phyloP scores from a whole-genome alignment of 2,888 invertebrate genomes.

The Asteroscopus sphinx region DNA sequence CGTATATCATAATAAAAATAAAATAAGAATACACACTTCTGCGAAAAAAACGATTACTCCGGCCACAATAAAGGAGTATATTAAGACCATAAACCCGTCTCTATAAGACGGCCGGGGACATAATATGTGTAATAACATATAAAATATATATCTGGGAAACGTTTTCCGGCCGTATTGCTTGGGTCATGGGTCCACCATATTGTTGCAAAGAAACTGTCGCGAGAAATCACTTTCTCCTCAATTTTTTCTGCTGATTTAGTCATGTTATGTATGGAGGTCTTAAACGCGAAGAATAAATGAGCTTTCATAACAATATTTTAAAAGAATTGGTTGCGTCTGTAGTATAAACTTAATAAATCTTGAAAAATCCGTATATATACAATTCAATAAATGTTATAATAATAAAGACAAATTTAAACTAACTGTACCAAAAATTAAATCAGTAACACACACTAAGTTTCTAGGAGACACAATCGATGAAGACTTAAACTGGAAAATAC shows the following conservation, averaged over 20 bases:
- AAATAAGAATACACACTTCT: constrained; percentile 51
- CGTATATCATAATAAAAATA: constrained; percentile 52
- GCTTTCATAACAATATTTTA: constrained; percentile 21
- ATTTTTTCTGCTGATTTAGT: constrained; percentile 45
- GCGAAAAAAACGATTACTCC: constrained; percentile 52
- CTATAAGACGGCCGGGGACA: constrained; percentile 38
- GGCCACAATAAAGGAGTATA: constrained; percentile 52
- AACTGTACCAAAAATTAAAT: too few relatives aligned
- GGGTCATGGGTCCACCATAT: constrained; percentile 36
- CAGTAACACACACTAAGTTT: too few relatives aligned
- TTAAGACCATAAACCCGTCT: constrained; percentile 57
- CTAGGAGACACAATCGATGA: too few relatives aligned
- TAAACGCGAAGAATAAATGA: constrained; percentile 22
- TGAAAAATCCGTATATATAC: too few relatives aligned
- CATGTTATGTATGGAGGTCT: constrained; percentile 31
- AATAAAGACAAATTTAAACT: too few relatives aligned
- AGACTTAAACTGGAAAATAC: too few relatives aligned
- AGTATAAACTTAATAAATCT: background rate
- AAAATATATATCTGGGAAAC: constrained; percentile 48
- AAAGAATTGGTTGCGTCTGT: constrained; percentile 13
- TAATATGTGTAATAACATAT: constrained; percentile 57
- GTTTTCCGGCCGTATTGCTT: constrained; percentile 34
- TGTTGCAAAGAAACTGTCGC: constrained; percentile 36
- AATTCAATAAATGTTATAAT: too few relatives aligned
- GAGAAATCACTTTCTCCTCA: constrained; percentile 44